Percentiles rank a stretch among this genome's conserved stretches.
These are phyloP conservation scores for Halcyon malimbica DNA, from an alignment of 2,113 vertebrate species.

Conservation along the genomic window DNA sequence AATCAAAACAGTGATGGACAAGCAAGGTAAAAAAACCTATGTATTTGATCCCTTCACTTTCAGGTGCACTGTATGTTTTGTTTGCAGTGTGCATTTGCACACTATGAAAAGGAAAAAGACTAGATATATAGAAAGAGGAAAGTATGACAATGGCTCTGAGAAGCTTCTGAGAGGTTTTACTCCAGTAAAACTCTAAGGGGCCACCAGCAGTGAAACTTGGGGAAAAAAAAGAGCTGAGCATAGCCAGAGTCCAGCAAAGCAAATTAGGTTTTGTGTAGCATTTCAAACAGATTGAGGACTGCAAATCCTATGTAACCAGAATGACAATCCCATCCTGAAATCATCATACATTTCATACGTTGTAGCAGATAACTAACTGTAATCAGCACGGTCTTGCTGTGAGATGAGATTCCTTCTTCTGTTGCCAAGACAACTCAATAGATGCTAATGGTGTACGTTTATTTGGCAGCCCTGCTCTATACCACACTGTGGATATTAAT, in stretches of 20 bases:
- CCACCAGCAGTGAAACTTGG: neutral
- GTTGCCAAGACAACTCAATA: slow-evolving; percentile 60
- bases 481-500: neutral
- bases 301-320: neutral
- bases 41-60: neutral
- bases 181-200: neutral
- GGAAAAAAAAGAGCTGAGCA: neutral
- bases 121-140: neutral
- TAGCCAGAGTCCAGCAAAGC: neutral
- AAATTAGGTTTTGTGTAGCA: neutral
- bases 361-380: no score
- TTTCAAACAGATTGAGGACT: neutral
- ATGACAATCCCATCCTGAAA: neutral
- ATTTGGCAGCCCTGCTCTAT: slow-evolving; percentile 21
- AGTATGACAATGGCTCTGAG: neutral
- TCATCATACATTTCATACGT: neutral
- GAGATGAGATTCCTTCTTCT: neutral
- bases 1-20: neutral
- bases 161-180: neutral
- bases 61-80: neutral
- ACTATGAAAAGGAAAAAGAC: neutral
- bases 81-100: neutral
- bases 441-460: slow-evolving; percentile 10
- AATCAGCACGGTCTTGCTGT: neutral
- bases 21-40: neutral